phyloP scores from a whole-genome alignment of 2,797 vertebrate genomes.

The Propithecus deckenii region DNA sequence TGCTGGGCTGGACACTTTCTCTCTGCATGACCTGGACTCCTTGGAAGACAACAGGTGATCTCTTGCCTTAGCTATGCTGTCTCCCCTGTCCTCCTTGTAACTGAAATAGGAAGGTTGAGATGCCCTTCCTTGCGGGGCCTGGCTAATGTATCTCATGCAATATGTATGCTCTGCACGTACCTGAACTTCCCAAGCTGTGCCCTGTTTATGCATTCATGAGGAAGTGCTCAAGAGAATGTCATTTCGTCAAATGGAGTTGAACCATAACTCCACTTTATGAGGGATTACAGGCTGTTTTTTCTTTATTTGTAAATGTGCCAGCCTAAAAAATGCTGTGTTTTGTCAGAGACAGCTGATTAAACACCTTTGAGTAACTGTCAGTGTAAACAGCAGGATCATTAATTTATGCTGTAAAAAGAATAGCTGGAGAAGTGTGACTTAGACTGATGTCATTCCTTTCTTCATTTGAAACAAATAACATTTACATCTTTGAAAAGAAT shows the following conservation, averaged over 20 bases:
- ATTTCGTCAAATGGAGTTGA: conserved; percentile 57
- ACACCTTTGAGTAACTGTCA: conserved; percentile 73
- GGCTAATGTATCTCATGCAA: conserved; percentile 11
- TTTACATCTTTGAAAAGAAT: conserved; percentile 52
- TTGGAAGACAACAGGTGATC: conserved; percentile 22
- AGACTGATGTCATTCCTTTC: background rate
- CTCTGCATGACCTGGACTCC: background rate
- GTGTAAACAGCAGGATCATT: conserved; percentile 53
- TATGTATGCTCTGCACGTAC: conserved; percentile 39
- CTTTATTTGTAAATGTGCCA: conserved; percentile 59
- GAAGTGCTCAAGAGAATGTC: conserved; percentile 43
- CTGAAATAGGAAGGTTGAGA: conserved; percentile 18
- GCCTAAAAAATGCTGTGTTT: conserved; percentile 55
- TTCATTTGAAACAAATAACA: conserved; percentile 50
- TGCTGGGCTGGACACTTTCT: background rate
- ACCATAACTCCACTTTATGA: conserved; percentile 41
- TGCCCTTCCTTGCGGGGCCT: background rate
- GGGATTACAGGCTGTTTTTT: conserved; percentile 47
- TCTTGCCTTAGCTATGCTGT: background rate
- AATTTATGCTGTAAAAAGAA: conserved; percentile 60
- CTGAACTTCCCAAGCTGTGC: background rate
- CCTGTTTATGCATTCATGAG: conserved; percentile 61
- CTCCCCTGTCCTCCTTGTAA: background rate
- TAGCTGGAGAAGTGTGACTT: conserved; percentile 50
- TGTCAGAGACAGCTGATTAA: conserved; percentile 65